Base-by-base conservation (phyloP, 1,140 invertebrate species). In the Calephelis nemesis region DNA sequence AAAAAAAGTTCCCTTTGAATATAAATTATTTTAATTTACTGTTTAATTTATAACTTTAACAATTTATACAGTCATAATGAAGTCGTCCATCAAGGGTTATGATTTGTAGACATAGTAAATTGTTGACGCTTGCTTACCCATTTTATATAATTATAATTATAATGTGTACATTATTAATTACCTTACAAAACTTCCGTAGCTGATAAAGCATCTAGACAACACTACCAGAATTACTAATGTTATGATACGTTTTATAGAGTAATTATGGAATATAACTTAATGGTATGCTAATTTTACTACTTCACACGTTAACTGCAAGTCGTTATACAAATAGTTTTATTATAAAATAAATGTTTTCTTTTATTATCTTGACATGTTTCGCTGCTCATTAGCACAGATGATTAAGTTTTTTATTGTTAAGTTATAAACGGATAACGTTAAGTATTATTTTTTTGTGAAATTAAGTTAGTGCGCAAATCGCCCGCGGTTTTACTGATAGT, bases 161-260 rank as follows among this genome's bases (percentile, higher is more conserved):
- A 19, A 19, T 83, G 85, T 83, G 80, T 83, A 83, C 83, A 82
- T 88, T 85, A 87, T 79, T 84, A 82, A 83, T 83, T 83, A 85
- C 73, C 70, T 72, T 67, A 79, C 66, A 71, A 75, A 73, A 80
- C 79, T 68, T 74, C 70, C 70, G 73, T 68, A 71, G 74, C 68
- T 67, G 84, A 89, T 89, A 87, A 71, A 74, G 80, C 77, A 84
- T 87, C 87, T 88, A 85, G 82, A 87, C 82, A 86, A 86, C 81
- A 82, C 69, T 77, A 73, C 81, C 83, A 84, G 84, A 88, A 90
- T 87, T 82, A 84, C 77, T 82, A 86, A 82, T 84, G 86, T 85
- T 84, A 85, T 75, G 77, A 81, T 73, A 64, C 69, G 68, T 71
- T 70, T 74, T 82, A 83, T 78, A 79, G 72, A 76, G 74, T 82